phyloP scores from a whole-genome alignment of 1,140 invertebrate genomes.

The Rhopalosiphum maidis region DNA sequence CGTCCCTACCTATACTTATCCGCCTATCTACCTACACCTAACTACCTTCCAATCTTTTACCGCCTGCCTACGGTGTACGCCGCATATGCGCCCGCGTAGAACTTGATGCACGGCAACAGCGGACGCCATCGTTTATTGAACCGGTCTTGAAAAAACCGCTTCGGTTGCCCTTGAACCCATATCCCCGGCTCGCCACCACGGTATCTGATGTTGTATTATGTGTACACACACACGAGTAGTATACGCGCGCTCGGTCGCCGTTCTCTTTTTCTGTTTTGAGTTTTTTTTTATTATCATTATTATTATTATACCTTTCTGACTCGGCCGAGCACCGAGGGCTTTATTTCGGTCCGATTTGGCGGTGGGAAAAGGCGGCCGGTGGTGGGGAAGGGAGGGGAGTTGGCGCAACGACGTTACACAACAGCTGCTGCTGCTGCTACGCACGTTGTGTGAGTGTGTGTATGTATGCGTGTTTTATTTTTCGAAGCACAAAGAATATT shows the following conservation, averaged over 20 bases:
- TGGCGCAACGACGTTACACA: constrained; percentile 31
- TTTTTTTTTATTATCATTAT: no score
- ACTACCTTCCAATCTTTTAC: neutral
- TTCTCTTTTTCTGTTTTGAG: constrained; percentile 47
- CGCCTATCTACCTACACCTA: neutral
- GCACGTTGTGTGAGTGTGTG: neutral
- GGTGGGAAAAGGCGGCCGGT: neutral
- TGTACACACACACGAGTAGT: neutral
- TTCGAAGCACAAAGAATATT: constrained; percentile 29
- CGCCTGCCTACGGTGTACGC: neutral
- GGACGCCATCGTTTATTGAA: constrained; percentile 57
- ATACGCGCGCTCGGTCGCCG: neutral
- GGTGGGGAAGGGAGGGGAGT: neutral
- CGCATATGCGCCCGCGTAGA: neutral
- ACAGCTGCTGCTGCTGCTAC: constrained; percentile 29
- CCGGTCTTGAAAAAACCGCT: constrained; percentile 58
- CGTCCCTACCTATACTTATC: neutral
- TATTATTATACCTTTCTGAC: constrained; percentile 36
- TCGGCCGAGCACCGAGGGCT: constrained; percentile 12
- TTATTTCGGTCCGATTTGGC: neutral
- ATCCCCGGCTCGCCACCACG: constrained; percentile 23
- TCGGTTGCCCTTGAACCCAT: constrained; percentile 57
- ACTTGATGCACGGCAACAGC: constrained; percentile 38
- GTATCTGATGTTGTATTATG: neutral
- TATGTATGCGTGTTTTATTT: neutral